These are phyloP conservation scores for Pachycephus smyrnensis DNA, from an alignment of 2,888 invertebrate genomes.

Conservation along the genomic window DNA sequence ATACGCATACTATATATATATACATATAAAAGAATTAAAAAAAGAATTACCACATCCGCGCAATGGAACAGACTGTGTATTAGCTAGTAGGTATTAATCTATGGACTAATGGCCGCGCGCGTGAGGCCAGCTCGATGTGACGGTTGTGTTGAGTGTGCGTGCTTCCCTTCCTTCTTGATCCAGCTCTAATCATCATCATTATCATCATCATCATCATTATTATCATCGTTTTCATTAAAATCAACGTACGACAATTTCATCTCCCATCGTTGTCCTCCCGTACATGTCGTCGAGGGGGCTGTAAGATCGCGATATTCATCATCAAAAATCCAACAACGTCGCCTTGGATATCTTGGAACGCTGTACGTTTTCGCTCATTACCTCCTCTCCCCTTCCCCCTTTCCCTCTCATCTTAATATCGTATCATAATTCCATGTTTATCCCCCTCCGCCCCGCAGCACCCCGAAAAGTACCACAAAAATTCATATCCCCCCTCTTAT, in stretches of 20 bases:
- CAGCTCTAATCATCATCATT: background rate
- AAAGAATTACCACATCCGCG: constrained; percentile 19
- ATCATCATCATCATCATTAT: background rate
- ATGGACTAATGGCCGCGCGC: constrained; percentile 57
- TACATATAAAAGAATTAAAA: constrained; percentile 16
- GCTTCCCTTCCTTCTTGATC: constrained; percentile 49
- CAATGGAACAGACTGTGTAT: constrained; percentile 59
- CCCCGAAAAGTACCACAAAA: constrained; percentile 11
- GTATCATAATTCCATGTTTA: constrained; percentile 13
- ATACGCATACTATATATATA: constrained; percentile 22
- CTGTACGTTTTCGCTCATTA: background rate
- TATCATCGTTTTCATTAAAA: background rate
- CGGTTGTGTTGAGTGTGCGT: constrained; percentile 66
- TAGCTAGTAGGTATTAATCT: constrained; percentile 59
- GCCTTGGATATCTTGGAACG: background rate
- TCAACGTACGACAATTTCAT: background rate
- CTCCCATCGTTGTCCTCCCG: background rate
- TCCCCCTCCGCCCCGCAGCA: constrained; percentile 17
- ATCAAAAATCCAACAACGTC: background rate
- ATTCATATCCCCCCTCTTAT: constrained; percentile 24
- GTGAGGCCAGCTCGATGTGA: constrained; percentile 64
- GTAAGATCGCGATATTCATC: background rate
- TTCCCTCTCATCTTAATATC: constrained; percentile 36
- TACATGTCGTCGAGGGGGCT: background rate
- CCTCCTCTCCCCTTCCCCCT: constrained; percentile 9